Conservation (phyloP, 1,140 invertebrate genomes). For the Hermatobates lingyangjiaoensis region DNA sequence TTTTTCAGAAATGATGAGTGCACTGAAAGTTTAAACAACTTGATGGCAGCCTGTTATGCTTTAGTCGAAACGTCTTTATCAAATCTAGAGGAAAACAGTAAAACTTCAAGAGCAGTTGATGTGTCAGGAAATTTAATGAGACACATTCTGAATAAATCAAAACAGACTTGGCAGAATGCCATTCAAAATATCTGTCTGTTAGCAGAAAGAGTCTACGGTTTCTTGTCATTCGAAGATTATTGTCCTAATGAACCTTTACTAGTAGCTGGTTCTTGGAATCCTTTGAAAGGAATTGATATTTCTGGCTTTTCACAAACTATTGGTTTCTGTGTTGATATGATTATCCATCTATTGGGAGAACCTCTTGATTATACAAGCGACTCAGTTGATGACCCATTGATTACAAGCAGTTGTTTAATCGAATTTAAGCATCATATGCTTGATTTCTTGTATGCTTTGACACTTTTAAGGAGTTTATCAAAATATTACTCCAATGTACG, state of each 20-base stretch:
- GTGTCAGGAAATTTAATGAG: neutral
- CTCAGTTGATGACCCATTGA: neutral
- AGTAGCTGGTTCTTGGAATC: neutral
- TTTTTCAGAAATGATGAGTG: too few relatives aligned
- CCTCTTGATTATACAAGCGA: neutral
- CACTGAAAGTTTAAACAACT: too few relatives aligned
- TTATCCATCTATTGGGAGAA: neutral
- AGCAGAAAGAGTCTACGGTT: slow-evolving; percentile 1
- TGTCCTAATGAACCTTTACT: neutral
- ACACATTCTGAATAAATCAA: neutral
- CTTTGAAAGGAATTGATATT: slow-evolving; percentile 4
- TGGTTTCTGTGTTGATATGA: neutral
- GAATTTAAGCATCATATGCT: neutral
- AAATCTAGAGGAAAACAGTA: too few relatives aligned
- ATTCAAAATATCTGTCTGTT: slow-evolving; percentile 3
- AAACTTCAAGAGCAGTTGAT: too few relatives aligned
- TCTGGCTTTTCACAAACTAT: neutral
- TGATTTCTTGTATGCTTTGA: neutral
- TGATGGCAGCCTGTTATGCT: too few relatives aligned
- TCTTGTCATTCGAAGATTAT: neutral
- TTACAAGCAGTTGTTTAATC: neutral
- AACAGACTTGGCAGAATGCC: neutral
- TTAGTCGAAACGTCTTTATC: too few relatives aligned
- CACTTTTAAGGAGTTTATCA: neutral
- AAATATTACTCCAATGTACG: slow-evolving; percentile 6